Evolutionary conservation across 2,113 vertebrate genomes (phyloP).

Genomic region (Ptilonorhynchus violaceus): DNA sequence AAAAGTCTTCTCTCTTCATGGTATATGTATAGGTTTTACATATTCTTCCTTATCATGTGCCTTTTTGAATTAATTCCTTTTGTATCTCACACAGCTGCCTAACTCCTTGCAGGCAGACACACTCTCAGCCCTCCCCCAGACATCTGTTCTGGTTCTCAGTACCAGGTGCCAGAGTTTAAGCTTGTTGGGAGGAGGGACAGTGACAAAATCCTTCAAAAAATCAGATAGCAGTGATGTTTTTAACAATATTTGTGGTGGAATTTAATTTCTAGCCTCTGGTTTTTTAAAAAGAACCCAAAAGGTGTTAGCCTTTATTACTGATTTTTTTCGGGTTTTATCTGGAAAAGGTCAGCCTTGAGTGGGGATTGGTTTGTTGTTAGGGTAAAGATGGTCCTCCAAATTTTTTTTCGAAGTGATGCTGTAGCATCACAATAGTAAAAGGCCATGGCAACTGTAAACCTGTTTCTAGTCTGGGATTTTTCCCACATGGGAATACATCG

Average conservation of each 20-base stretch:
- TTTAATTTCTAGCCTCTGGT: neutral
- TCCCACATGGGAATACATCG: neutral
- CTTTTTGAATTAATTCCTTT: neutral
- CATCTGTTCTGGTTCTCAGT: conserved; percentile 4
- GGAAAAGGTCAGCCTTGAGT: neutral
- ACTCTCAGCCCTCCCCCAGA: neutral
- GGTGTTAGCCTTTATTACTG: neutral
- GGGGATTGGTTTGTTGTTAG: neutral
- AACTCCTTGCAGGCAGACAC: neutral
- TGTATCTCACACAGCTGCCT: neutral
- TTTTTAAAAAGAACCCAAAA: neutral
- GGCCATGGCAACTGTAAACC: neutral
- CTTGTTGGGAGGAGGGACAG: neutral
- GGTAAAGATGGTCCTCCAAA: neutral
- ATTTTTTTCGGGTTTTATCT: neutral
- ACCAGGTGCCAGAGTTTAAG: neutral
- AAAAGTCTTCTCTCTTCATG: neutral
- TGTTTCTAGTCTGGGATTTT: neutral
- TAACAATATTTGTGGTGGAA: neutral
- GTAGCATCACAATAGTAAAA: neutral
- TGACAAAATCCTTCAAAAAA: neutral
- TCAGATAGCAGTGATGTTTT: neutral
- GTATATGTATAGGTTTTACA: neutral
- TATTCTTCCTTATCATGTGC: neutral
- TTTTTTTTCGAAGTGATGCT: neutral